These are phyloP conservation scores for Metridium senile DNA, from an alignment of 92 coral and sea anemone species.

Conservation along the genomic window DNA sequence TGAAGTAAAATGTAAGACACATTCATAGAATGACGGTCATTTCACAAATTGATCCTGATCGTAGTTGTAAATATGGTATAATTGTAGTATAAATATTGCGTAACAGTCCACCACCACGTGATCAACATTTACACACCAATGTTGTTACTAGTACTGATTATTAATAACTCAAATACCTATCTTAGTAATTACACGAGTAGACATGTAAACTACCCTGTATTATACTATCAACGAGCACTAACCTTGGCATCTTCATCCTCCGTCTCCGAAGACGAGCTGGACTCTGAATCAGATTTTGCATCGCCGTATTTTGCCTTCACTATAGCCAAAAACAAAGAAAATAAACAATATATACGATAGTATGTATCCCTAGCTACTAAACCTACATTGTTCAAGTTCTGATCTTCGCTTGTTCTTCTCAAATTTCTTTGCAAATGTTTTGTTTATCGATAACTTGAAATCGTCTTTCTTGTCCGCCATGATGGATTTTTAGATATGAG, in stretches of 20 bases:
- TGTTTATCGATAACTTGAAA: constrained; percentile 66
- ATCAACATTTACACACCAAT: too few relatives aligned
- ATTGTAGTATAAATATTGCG: too few relatives aligned
- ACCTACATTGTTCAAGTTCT: constrained; percentile 88
- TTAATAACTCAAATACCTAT: neutral
- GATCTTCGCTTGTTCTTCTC: constrained; percentile 78
- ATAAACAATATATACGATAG: neutral
- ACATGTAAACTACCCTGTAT: neutral
- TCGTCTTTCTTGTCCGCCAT: constrained; percentile 87
- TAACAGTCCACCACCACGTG: too few relatives aligned
- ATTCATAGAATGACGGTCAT: too few relatives aligned
- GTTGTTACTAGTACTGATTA: too few relatives aligned
- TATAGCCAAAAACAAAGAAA: constrained; percentile 18
- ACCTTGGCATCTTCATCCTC: constrained; percentile 98
- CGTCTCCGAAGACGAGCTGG: constrained; percentile 84
- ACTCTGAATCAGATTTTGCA: constrained; percentile 45
- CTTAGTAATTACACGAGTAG: neutral
- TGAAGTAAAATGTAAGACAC: neutral
- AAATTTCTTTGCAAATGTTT: constrained; percentile 80
- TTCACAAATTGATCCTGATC: too few relatives aligned
- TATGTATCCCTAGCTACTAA: neutral
- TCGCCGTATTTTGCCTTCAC: constrained; percentile 94
- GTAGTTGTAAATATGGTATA: too few relatives aligned
- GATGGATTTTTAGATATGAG: constrained; percentile 32
- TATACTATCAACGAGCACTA: neutral